phyloP scores from a whole-genome alignment of 2,797 vertebrate species.

The Momotus momota region DNA sequence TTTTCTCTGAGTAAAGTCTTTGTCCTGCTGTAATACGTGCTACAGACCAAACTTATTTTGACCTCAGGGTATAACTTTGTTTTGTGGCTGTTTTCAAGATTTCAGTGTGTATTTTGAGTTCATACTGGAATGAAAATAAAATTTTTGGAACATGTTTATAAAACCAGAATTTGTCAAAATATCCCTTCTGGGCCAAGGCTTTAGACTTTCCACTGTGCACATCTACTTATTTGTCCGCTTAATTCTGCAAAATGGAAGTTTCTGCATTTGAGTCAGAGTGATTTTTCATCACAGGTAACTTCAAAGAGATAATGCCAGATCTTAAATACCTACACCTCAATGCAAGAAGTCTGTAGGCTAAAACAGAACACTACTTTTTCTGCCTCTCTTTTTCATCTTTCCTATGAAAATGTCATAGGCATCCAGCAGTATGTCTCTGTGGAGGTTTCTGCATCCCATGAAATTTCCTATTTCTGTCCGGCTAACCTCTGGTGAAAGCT shows the following conservation, averaged over 20 bases:
- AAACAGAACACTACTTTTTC: background rate
- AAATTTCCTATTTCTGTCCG: background rate
- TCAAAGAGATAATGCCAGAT: background rate
- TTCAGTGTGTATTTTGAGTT: background rate
- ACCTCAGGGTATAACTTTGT: background rate
- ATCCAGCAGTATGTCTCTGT: background rate
- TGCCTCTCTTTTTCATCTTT: background rate
- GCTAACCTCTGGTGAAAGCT: background rate
- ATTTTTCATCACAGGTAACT: background rate
- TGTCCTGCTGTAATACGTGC: background rate
- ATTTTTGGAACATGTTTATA: background rate
- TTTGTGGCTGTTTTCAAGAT: background rate
- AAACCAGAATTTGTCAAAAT: background rate
- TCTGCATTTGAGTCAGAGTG: rapidly evolving
- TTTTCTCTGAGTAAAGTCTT: background rate
- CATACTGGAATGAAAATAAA: background rate
- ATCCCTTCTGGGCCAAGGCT: background rate
- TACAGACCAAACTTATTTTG: background rate
- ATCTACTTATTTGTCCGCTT: background rate
- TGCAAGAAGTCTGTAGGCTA: background rate
- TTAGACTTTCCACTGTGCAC: background rate
- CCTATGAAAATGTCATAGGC: background rate
- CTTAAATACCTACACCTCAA: background rate
- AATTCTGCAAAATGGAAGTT: background rate
- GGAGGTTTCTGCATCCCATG: background rate